Evolutionary conservation across 2,797 vertebrate genomes (phyloP), one percentile per base, ranked within the genome.

Genomic region (Kryptopterus vitreolus): DNA sequence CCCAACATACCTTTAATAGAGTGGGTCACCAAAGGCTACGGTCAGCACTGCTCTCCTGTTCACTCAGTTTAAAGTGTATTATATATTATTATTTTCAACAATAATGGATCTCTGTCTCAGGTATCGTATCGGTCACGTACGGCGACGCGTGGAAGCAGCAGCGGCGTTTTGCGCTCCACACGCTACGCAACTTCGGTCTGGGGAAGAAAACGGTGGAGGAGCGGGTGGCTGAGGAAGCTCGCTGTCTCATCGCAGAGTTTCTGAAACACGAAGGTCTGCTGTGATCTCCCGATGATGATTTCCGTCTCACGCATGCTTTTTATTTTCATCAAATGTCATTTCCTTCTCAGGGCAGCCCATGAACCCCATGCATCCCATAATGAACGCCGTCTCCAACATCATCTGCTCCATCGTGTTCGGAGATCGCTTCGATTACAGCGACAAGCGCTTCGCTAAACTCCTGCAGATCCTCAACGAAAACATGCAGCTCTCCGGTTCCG

Each of bases 141-240:
- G 90, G 91, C 1, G 85, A 87, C 16, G 86, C 84, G 0, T 94
- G 93, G 93, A 88, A 77, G 72, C 92, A 94, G 62, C 91, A 94
- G 88, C 93, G 92, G 38, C 87, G 86, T 4, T 94, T 94, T 69
- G 88, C 88, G 7, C 87, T 92, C 72, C 88, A 71, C 0, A 58
- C 87, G 0, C 78, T 94, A 43, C 88, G 87, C 3, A 89, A 83
- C 68, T 88, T 94, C 66, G 87, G 89, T 24, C 82, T 91, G 0
- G 85, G 91, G n/a, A 93, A 88, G 85, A 93, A 89, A 48, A 81
- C 29, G 0, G 18, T 93, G 81, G 90, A 94, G 76, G 76, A 85
- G 2, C 89, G 83, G 35, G 89, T 95, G 68, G 87, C 85, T 48
- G 83, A 74, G 6, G 91, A 94, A 74, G 91, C 88, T 0, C 52